These are phyloP conservation scores for Acanthochromis polyacanthus DNA, from an alignment of 2,113 vertebrate species.

Conservation along the genomic window DNA sequence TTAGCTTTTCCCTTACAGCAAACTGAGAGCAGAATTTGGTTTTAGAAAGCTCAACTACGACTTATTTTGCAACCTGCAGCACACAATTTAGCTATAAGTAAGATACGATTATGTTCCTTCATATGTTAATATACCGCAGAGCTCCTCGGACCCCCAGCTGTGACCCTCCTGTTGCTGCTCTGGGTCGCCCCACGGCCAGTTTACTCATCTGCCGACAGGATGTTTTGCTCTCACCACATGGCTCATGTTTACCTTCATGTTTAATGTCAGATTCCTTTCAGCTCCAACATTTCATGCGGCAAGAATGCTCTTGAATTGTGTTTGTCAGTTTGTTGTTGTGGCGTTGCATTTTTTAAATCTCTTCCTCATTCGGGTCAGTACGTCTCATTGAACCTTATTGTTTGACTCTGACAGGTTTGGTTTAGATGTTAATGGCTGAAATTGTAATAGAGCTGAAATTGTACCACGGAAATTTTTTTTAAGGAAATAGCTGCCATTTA, in stretches of 20 bases:
- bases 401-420: not conserved
- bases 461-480: too few relatives aligned
- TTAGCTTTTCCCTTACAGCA: not conserved
- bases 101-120: not conserved
- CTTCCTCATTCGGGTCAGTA: not conserved
- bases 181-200: conserved; percentile 32
- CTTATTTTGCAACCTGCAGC: not conserved
- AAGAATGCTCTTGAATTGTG: conserved; percentile 16
- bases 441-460: too few relatives aligned
- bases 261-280: conserved; percentile 34
- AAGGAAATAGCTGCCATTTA: too few relatives aligned
- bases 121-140: not conserved
- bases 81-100: not conserved
- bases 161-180: conserved; percentile 21
- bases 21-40: not conserved
- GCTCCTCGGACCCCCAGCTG: not conserved
- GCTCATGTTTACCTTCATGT: conserved; percentile 60
- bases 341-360: not conserved
- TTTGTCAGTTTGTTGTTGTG: conserved; percentile 2
- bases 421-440: not conserved
- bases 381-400: not conserved
- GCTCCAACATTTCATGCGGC: conserved; percentile 1
- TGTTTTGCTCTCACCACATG: conserved; percentile 64
- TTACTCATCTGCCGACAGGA: conserved; percentile 66
- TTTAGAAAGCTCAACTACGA: not conserved